Percentiles rank a stretch among this genome's conserved stretches.
phyloP scores from a whole-genome alignment of 2,797 vertebrate genomes.

The Glyptemys insculpta region DNA sequence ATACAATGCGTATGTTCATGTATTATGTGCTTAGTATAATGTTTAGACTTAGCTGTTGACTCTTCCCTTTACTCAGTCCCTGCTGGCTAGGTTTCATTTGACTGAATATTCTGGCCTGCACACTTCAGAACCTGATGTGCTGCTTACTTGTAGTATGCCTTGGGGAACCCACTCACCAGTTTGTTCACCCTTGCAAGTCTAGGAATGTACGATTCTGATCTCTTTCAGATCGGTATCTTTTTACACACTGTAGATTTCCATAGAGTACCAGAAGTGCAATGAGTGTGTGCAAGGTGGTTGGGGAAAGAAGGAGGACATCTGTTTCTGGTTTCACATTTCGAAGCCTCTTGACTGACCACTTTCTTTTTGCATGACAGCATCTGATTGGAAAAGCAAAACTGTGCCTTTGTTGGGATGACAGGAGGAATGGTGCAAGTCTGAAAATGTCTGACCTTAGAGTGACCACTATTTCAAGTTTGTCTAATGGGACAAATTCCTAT shows the following conservation, averaged over 20 bases:
- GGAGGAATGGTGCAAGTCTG: neutral
- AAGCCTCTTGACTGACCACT: neutral
- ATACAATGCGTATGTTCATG: neutral
- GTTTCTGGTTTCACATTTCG: neutral
- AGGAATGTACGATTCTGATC: neutral
- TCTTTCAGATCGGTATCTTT: conserved; percentile 36
- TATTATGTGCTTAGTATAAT: neutral
- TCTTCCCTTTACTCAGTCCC: conserved; percentile 57
- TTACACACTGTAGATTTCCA: neutral
- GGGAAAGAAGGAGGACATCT: neutral
- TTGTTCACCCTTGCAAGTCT: neutral
- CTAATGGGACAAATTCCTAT: neutral
- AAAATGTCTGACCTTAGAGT: conserved; percentile 11
- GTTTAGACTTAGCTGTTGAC: fast-evolving
- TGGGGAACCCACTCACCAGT: neutral
- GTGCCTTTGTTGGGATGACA: neutral
- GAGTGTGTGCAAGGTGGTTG: neutral
- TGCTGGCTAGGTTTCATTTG: conserved; percentile 16
- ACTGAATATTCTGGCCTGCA: neutral
- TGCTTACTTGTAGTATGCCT: neutral
- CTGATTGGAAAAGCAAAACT: neutral
- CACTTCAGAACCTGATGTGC: conserved; percentile 13
- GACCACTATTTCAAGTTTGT: conserved; percentile 32
- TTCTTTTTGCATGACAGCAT: neutral
- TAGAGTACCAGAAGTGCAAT: neutral